Evolutionary conservation across 2,113 vertebrate genomes (phyloP).

Genomic region (Periophthalmus modestus): DNA sequence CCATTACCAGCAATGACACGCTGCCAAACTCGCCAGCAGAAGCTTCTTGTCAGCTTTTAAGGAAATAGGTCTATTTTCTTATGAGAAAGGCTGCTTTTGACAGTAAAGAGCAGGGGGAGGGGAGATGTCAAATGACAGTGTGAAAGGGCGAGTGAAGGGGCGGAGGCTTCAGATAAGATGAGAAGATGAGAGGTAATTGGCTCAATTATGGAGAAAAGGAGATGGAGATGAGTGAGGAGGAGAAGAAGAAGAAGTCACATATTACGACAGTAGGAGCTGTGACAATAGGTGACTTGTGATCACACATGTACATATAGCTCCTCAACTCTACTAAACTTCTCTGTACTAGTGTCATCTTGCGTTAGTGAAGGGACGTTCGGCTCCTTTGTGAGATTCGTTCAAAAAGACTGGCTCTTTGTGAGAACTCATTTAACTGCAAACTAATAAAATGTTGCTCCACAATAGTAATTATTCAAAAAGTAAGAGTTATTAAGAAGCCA

Average conservation of each 20-base stretch:
- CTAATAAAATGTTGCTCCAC: too few relatives aligned
- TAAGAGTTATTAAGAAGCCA: too few relatives aligned
- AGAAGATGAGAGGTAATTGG: conserved; percentile 71
- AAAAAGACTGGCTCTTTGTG: too few relatives aligned
- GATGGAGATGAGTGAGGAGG: not conserved
- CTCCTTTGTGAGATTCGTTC: too few relatives aligned
- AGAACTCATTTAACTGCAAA: too few relatives aligned
- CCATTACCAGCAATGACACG: conserved; percentile 71
- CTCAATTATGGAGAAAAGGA: conserved; percentile 56
- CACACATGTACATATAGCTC: conserved; percentile 22
- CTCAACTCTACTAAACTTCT: not conserved
- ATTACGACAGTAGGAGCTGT: conserved; percentile 48
- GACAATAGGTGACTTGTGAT: conserved; percentile 67
- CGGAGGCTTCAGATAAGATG: conserved; percentile 54
- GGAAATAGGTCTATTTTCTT: conserved; percentile 53
- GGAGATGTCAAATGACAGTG: conserved; percentile 35
- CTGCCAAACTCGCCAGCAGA: conserved; percentile 67
- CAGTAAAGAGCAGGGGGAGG: conserved; percentile 35
- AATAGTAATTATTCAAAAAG: too few relatives aligned
- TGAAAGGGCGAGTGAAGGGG: conserved; percentile 18
- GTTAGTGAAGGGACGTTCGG: too few relatives aligned
- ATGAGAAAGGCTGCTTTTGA: conserved; percentile 45
- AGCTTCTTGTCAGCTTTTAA: conserved; percentile 69
- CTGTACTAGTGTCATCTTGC: not conserved
- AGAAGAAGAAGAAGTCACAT: conserved; percentile 16